These are phyloP conservation scores for Trichopoda pennipes DNA, from an alignment of 2,888 invertebrate species.

Conservation along the genomic window DNA sequence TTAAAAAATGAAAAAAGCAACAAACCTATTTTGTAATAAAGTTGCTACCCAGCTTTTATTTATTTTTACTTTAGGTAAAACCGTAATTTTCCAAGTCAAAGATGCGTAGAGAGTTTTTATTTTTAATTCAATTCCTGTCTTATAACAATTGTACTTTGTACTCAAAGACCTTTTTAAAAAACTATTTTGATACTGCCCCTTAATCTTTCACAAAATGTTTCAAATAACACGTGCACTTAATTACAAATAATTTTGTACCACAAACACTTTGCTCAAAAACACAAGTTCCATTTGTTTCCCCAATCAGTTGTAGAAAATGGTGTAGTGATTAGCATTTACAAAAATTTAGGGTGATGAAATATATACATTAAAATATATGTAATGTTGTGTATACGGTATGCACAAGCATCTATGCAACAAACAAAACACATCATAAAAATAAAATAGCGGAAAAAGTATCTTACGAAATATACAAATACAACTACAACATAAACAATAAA, in stretches of 20 bases:
- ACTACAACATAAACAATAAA: constrained; percentile 22
- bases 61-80: no score
- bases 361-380: neutral
- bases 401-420: constrained; percentile 34
- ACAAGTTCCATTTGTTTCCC: neutral
- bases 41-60: no score
- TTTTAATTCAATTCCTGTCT: no score
- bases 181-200: no score
- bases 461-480: no score
- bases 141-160: no score
- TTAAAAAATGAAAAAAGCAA: no score
- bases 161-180: no score
- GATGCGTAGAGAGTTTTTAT: no score
- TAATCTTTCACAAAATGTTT: neutral
- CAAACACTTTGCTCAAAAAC: neutral
- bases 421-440: constrained; percentile 41
- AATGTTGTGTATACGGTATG: constrained; percentile 35
- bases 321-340: neutral
- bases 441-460: constrained; percentile 60
- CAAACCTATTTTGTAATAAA: no score
- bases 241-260: neutral
- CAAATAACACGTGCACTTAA: constrained; percentile 13
- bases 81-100: no score
- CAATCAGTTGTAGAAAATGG: constrained; percentile 24
- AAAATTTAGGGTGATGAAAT: constrained; percentile 27